Evolutionary conservation across 1,140 invertebrate species (phyloP).

Genomic region (Drosophila azteca): DNA sequence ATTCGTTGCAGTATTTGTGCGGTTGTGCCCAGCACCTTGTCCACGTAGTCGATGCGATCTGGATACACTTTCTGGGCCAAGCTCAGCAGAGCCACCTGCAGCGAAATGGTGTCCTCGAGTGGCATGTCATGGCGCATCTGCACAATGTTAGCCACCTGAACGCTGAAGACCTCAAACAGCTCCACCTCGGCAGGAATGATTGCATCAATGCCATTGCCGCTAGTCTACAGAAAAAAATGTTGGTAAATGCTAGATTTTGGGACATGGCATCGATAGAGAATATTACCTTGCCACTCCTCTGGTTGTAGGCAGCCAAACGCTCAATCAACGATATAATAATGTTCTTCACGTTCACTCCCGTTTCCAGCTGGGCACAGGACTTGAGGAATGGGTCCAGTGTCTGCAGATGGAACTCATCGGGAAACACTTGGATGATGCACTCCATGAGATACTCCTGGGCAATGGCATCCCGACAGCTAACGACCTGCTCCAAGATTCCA

Average conservation of each 20-base stretch:
- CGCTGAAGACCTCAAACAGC: conserved; percentile 99
- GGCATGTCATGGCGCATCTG: conserved; percentile 97
- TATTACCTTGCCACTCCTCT: conserved; percentile 87
- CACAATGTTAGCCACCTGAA: conserved; percentile 97
- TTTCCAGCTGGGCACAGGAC: conserved; percentile 98
- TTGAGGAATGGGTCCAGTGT: conserved; percentile 97
- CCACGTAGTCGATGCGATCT: conserved; percentile 96
- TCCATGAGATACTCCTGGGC: conserved; percentile 99
- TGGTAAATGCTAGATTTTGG: not conserved
- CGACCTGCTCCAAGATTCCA: conserved; percentile 97
- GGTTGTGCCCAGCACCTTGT: conserved; percentile 97
- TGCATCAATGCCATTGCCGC: conserved; percentile 87
- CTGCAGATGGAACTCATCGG: conserved; percentile 99
- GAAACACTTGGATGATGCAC: conserved; percentile 99
- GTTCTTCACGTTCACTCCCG: conserved; percentile 98
- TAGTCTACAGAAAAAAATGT: conserved; percentile 76
- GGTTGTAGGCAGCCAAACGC: conserved; percentile 92
- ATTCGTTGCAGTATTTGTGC: conserved; percentile 92
- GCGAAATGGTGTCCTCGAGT: conserved; percentile 96
- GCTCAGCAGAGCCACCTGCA: conserved; percentile 97
- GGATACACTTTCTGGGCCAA: conserved; percentile 98
- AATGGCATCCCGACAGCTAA: conserved; percentile 98
- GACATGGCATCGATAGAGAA: no score
- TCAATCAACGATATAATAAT: conserved; percentile 99
- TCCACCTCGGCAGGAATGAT: conserved; percentile 95